Percentiles rank a stretch among this genome's conserved stretches.
phyloP scores from a whole-genome alignment of 2,113 vertebrate genomes.

The Coptodon bakossiorum region DNA sequence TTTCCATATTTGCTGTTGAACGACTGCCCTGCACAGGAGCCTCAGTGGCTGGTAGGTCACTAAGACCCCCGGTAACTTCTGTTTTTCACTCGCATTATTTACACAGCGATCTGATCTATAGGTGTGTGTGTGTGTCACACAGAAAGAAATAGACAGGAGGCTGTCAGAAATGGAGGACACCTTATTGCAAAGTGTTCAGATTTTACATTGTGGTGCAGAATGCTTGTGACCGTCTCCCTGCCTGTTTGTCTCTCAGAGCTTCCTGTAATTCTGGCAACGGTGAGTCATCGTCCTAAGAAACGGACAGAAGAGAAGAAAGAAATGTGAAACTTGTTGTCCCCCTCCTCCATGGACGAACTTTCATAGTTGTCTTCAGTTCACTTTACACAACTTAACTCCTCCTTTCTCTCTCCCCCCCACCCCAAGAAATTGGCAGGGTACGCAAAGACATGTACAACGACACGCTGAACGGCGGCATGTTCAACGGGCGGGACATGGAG shows the following conservation, averaged over 20 bases:
- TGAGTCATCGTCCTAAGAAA: constrained; percentile 32
- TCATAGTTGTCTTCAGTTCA: not conserved
- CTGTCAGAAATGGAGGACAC: not conserved
- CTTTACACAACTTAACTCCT: not conserved
- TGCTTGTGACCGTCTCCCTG: not conserved
- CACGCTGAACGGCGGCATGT: constrained; percentile 91
- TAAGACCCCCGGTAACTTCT: not conserved
- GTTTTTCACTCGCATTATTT: not conserved
- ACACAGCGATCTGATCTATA: not conserved
- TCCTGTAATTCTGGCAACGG: constrained; percentile 27
- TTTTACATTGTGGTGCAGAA: constrained; percentile 47
- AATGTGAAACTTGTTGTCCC: not conserved
- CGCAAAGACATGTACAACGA: constrained; percentile 99
- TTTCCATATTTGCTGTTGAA: not conserved
- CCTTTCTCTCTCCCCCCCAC: not conserved
- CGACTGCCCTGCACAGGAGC: not conserved
- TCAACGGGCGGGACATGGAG: constrained; percentile 87
- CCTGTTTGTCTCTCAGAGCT: not conserved
- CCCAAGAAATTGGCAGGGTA: constrained; percentile 96
- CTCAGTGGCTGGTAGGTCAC: not conserved
- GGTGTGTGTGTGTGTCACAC: not conserved
- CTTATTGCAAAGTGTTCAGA: constrained; percentile 9
- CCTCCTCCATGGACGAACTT: not conserved
- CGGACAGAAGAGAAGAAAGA: constrained; percentile 7
- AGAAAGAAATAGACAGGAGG: not conserved